Base-by-base conservation (phyloP, 2,113 vertebrate genomes). In the Poecile atricapillus region DNA sequence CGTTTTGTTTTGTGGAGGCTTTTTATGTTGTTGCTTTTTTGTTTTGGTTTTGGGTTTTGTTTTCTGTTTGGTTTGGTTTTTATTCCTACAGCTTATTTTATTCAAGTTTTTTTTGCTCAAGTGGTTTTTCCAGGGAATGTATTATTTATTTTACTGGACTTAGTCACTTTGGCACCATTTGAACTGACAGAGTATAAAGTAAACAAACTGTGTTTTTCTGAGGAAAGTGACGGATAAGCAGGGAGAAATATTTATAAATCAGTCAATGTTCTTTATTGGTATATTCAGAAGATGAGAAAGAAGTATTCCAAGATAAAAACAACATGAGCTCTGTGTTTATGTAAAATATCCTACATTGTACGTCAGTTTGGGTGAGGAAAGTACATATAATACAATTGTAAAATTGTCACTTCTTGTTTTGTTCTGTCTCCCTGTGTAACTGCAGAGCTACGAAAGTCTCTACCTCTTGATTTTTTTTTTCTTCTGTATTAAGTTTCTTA, bases 391-490 rank as follows among this genome's bases (percentile, higher is more conserved):
- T 86, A 21, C 63, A 84, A 64, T 21, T 78, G 20, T 84, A 55
- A 95, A 96, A 86, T 83, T 47, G 68, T 71, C 1, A 87, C 39
- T 64, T 8, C 63, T 62, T 89, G 23, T 75, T 94, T 86, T 87
- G 10, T 87, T 92, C 59, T 82, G 14, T 25, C 23, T 84, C 43
- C 11, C 15, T 67, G 3, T 89, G 7, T 43, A 89, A 43, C 86
- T 60, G 52, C 41, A 74, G 25, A 95, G 33, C 60, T 91, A 56
- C 33, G 12, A 44, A 69, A 49, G 35, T 67, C 83, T 95, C 30
- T 76, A n/a, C n/a, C 28, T 82, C 49, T 69, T 96, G 44, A 91
- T 76, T 70, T 87, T 93, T 95, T 31, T 87, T 95, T 89, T n/a
- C n/a, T 39, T 43, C 47, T 89, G n/a, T 85, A 73, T 89, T 80